Base-by-base conservation (phyloP, 1,140 invertebrate species). In the Drosophila kepulauana region DNA sequence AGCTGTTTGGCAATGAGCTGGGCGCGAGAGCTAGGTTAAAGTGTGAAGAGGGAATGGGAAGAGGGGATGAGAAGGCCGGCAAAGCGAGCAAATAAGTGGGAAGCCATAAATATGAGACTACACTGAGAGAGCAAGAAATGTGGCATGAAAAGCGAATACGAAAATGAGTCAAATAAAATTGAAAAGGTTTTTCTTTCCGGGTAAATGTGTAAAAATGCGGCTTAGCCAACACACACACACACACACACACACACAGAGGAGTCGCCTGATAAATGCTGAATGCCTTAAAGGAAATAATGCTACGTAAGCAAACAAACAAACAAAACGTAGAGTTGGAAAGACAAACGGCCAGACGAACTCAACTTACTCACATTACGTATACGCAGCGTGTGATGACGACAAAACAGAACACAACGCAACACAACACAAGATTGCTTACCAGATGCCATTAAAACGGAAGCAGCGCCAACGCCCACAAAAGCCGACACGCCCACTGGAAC, bases 401-500 rank as follows among this genome's bases (percentile, higher is more conserved):
- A 78, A 8, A 82, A 65, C 74, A 78, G 35, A 82, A 65, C 79
- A 46, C 38, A 61, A 35, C 43, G 56, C 30, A 65, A 87, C 79
- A 46, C 38, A 61, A 35, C 43, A 65, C 30, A 65, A 87, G 80
- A 74, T 67, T 82, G 80, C 79, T 49, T 73, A 80, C 65, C 80
- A 80, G 73, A 82, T 88, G 80, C 80, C 78, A 84, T 74, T 80
- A 78, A 80, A 87, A 75, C 80, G 84, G 84, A 80, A 82, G 73
- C 80, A 74, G 38, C 65, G 79, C 54, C 76, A 71, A 56, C 86
- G 72, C 49, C 84, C 74, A 82, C 65, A 63, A 25, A 25, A 49
- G 61, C 59, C 11, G 72, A 28, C 76, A 75, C 76, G 76, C 72
- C 71, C 59, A 51, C 25, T 43, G 75, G 62, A 25, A 3, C 73